Evolutionary conservation across 2,113 vertebrate species (phyloP).

Genomic region (Chaetura pelagica): DNA sequence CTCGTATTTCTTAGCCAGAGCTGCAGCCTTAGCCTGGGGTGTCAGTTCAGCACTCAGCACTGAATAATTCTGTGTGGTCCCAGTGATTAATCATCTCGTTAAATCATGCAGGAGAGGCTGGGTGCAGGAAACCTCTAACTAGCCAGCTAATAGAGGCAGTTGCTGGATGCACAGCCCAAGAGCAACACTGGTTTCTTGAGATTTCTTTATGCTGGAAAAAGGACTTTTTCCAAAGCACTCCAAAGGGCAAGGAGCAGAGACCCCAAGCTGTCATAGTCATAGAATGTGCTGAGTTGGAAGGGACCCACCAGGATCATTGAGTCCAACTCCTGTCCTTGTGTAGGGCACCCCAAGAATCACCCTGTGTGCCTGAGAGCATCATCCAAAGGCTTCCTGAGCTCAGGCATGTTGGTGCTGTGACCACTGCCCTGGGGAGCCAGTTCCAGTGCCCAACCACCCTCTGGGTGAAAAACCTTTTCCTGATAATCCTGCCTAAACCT

Average conservation of each 20-base stretch:
- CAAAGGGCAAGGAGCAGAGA: neutral
- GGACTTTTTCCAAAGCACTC: neutral
- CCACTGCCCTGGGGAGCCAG: too few relatives aligned
- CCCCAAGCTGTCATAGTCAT: neutral
- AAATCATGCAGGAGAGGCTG: neutral
- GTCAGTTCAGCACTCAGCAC: neutral
- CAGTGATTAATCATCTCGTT: neutral
- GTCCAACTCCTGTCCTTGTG: too few relatives aligned
- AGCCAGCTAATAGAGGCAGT: neutral
- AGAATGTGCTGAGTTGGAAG: too few relatives aligned
- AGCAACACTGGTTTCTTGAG: neutral
- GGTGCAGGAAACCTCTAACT: neutral
- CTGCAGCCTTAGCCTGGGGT: neutral
- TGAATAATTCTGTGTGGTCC: neutral
- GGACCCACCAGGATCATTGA: too few relatives aligned
- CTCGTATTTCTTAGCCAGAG: neutral
- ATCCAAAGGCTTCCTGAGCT: too few relatives aligned
- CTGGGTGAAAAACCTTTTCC: too few relatives aligned
- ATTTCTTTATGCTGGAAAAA: neutral
- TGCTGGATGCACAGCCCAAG: neutral
- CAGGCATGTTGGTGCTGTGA: too few relatives aligned
- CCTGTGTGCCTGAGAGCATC: too few relatives aligned
- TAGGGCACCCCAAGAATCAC: too few relatives aligned
- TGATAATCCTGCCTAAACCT: too few relatives aligned
- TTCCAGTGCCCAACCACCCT: too few relatives aligned